A percentile compares a stretch with the other conserved stretches of the same genome.
Evolutionary conservation across 2,888 invertebrate genomes (phyloP).

Genomic region (Tuberolachnus salignus): DNA sequence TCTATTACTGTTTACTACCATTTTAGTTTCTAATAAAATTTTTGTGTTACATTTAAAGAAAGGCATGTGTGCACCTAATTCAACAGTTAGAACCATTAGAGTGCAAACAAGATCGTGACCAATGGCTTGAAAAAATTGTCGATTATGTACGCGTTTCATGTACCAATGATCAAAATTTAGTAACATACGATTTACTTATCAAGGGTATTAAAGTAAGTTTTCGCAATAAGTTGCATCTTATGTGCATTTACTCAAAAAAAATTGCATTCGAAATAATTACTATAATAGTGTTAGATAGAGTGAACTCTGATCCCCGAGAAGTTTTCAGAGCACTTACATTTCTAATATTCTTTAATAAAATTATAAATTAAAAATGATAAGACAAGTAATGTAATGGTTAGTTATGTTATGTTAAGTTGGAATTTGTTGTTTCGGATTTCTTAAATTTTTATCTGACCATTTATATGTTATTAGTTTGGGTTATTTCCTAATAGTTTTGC

Average conservation of each 20-base stretch:
- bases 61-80: constrained; percentile 75
- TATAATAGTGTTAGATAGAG: no score
- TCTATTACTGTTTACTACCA: no score
- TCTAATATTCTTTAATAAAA: no score
- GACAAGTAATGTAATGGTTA: no score
- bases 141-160: constrained; percentile 72
- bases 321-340: no score
- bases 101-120: constrained; percentile 70
- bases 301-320: no score
- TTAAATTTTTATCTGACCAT: not conserved
- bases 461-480: not conserved
- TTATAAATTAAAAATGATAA: no score
- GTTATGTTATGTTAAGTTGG: no score
- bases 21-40: not conserved
- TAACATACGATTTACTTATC: constrained; percentile 19
- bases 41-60: constrained; percentile 64
- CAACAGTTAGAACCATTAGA: constrained; percentile 70
- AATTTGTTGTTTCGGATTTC: not conserved
- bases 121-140: constrained; percentile 77
- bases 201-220: constrained; percentile 32
- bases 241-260: no score
- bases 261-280: no score
- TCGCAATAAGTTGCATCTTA: not conserved
- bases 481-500: constrained; percentile 31
- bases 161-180: constrained; percentile 29